Evolutionary conservation across 1,140 invertebrate genomes (phyloP).

Genomic region (Littorina saxatilis): DNA sequence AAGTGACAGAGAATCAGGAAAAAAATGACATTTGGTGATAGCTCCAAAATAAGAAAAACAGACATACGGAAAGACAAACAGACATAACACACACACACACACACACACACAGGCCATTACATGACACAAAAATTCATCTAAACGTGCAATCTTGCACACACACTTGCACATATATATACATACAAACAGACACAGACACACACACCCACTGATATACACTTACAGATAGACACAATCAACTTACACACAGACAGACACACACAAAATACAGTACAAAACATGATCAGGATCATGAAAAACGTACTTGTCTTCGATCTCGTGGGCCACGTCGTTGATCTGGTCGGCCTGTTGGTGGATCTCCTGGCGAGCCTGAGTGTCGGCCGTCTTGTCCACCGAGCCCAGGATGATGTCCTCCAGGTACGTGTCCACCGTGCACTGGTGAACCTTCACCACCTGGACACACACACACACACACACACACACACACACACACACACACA

Average conservation of each 20-base stretch:
- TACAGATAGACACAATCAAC: neutral
- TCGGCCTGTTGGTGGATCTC: conserved; percentile 79
- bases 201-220: neutral
- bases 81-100: neutral
- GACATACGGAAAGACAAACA: neutral
- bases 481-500: conserved; percentile 6
- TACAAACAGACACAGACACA: neutral
- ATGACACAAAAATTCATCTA: neutral
- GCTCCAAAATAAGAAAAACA: neutral
- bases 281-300: neutral
- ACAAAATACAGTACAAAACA: neutral
- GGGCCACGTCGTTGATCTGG: conserved; percentile 80
- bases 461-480: neutral
- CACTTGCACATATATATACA: neutral
- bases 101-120: neutral
- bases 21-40: too few species aligned
- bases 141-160: too few species aligned
- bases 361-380: conserved; percentile 78
- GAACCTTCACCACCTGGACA: conserved; percentile 77
- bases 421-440: conserved; percentile 80
- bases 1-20: neutral
- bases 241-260: neutral
- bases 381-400: conserved; percentile 79
- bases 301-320: conserved; percentile 74
- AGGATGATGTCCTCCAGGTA: conserved; percentile 82